Evolutionary conservation across 1,140 invertebrate species (phyloP).

Genomic region (Heliconius nattereri): DNA sequence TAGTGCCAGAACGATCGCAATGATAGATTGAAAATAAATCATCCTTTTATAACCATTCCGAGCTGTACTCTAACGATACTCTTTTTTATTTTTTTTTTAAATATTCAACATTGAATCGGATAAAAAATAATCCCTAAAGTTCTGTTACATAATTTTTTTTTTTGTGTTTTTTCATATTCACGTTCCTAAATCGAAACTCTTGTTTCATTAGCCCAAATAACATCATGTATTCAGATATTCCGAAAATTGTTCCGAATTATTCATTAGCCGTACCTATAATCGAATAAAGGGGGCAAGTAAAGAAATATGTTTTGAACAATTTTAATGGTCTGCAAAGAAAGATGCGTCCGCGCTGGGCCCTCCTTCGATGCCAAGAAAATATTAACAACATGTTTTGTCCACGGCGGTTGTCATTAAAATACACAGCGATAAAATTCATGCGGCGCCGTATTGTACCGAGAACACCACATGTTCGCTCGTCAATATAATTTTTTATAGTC

Average conservation of each 20-base stretch:
- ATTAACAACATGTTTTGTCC: conserved; percentile 30
- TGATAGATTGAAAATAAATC: conserved; percentile 59
- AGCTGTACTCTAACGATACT: not conserved
- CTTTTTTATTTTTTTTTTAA: not conserved
- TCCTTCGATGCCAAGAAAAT: conserved; percentile 20
- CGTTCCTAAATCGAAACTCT: too few relatives aligned
- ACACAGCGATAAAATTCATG: conserved; percentile 27
- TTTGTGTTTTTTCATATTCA: not conserved
- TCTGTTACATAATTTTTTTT: not conserved
- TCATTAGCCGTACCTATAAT: too few relatives aligned
- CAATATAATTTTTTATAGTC: conserved; percentile 33
- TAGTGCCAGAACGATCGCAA: conserved; percentile 31
- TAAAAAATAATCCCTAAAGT: not conserved
- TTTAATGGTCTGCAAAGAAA: not conserved
- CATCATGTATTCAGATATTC: too few relatives aligned
- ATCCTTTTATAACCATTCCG: conserved; percentile 22
- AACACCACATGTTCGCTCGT: conserved; percentile 32
- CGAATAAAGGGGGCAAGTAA: not conserved
- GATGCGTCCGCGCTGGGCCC: conserved; percentile 8
- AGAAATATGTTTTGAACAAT: conserved; percentile 10
- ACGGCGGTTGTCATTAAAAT: conserved; percentile 24
- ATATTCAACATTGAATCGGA: not conserved
- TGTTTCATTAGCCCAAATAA: too few relatives aligned
- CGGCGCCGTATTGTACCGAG: conserved; percentile 27
- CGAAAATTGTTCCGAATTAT: too few relatives aligned